These are phyloP conservation scores for Lottia gigantea DNA, from an alignment of 2,888 invertebrate genomes.

Conservation along the genomic window DNA sequence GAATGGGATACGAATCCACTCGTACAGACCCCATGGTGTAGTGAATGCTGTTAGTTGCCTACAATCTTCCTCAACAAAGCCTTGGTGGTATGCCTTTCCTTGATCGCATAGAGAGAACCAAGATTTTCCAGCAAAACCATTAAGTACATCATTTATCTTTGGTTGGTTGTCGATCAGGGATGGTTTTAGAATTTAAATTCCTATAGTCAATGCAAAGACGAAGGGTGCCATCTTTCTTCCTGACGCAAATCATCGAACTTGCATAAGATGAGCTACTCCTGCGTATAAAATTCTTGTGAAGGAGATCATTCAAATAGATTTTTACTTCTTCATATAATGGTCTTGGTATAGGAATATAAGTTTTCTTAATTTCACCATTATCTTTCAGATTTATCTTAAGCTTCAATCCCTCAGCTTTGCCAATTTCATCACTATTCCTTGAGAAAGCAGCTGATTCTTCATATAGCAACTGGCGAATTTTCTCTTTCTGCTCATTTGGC, in stretches of 20 bases:
- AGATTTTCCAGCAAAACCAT: slow-evolving; percentile 22
- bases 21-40: slow-evolving; percentile 27
- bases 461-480: slow-evolving; percentile 24
- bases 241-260: slow-evolving; percentile 25
- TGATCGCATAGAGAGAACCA: slow-evolving; percentile 30
- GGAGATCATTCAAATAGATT: slow-evolving; percentile 31
- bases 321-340: slow-evolving; percentile 38
- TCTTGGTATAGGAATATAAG: slow-evolving; percentile 31
- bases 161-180: slow-evolving; percentile 28
- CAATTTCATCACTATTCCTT: slow-evolving; percentile 31
- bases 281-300: slow-evolving; percentile 29
- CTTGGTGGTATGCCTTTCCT: slow-evolving; percentile 31
- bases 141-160: slow-evolving; percentile 25
- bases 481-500: slow-evolving; percentile 19
- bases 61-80: slow-evolving; percentile 24
- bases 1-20: slow-evolving; percentile 30
- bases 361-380: slow-evolving; percentile 26
- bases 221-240: slow-evolving; percentile 24
- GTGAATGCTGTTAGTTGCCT: slow-evolving; percentile 30
- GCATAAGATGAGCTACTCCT: slow-evolving; percentile 27
- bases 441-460: slow-evolving; percentile 33
- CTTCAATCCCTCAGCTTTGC: slow-evolving; percentile 26
- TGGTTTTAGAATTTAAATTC: slow-evolving; percentile 23
- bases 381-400: slow-evolving; percentile 33
- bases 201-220: slow-evolving; percentile 32